Conservation (phyloP, 2,113 vertebrate genomes). For the Rhabdornis inornatus region DNA sequence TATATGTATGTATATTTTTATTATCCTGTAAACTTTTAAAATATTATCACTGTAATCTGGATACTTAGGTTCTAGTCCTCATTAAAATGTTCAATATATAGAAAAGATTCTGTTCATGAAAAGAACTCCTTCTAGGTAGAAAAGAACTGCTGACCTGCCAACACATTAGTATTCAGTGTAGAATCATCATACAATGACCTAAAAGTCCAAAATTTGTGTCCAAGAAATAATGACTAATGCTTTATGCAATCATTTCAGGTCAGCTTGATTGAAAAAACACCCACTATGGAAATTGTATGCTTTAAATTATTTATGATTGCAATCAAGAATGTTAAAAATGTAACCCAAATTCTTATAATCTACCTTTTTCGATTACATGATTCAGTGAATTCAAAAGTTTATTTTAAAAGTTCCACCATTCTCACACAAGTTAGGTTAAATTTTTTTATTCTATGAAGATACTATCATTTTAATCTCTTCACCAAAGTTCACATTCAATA, state of each 20-base stretch:
- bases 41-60: background rate
- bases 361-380: rapidly evolving
- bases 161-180: background rate
- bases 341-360: background rate
- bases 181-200: background rate
- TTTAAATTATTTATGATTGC: background rate
- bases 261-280: background rate
- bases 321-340: background rate
- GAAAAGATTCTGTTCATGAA: background rate
- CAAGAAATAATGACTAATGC: background rate
- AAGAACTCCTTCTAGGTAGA: background rate
- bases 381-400: background rate
- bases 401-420: background rate
- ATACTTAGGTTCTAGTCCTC: background rate
- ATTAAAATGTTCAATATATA: background rate
- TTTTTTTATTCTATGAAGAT: background rate
- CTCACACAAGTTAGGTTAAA: background rate
- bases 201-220: background rate
- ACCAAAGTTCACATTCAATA: background rate
- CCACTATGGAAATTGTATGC: background rate
- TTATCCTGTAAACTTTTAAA: background rate
- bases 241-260: background rate
- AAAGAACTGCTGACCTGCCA: background rate
- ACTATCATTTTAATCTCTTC: background rate
- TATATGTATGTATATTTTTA: background rate